Conservation (phyloP, 1,140 invertebrate species). For the Oppia nitens region DNA sequence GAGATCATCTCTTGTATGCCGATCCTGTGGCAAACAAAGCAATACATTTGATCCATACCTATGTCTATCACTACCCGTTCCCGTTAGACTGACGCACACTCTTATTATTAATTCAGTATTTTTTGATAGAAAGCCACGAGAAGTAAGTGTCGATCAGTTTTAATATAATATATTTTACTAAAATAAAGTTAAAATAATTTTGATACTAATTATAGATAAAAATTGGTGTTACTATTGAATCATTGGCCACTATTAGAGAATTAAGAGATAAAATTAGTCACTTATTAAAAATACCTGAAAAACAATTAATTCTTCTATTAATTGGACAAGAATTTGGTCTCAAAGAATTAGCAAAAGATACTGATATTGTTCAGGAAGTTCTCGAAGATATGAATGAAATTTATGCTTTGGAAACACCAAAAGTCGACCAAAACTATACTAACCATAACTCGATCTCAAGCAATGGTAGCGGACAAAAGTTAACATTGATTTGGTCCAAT, state of each 20-base stretch:
- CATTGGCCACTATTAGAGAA: slow-evolving; percentile 59
- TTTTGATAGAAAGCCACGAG: slow-evolving; percentile 67
- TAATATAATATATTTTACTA: no score
- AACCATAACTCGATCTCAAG: slow-evolving; percentile 35
- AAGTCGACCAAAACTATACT: background rate
- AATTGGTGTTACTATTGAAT: slow-evolving; percentile 57
- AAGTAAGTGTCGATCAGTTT: slow-evolving; percentile 35
- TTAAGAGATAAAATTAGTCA: slow-evolving; percentile 56
- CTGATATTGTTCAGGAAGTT: slow-evolving; percentile 29
- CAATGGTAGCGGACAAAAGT: slow-evolving; percentile 35
- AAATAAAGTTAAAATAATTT: no score
- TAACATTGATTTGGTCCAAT: slow-evolving; percentile 61
- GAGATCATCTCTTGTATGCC: slow-evolving; percentile 80
- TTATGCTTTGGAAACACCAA: slow-evolving; percentile 18
- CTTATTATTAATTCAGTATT: slow-evolving; percentile 69
- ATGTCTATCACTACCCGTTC: slow-evolving; percentile 85
- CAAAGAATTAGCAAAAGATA: slow-evolving; percentile 14
- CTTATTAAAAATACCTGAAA: slow-evolving; percentile 59
- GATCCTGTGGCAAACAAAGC: slow-evolving; percentile 70
- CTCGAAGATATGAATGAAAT: slow-evolving; percentile 37
- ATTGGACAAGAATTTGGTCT: background rate
- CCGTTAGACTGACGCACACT: slow-evolving; percentile 42
- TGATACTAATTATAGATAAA: no score
- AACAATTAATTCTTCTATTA: slow-evolving; percentile 30
- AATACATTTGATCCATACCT: slow-evolving; percentile 96